phyloP scores from a whole-genome alignment of 2,113 vertebrate species.

The Nymphicus hollandicus region DNA sequence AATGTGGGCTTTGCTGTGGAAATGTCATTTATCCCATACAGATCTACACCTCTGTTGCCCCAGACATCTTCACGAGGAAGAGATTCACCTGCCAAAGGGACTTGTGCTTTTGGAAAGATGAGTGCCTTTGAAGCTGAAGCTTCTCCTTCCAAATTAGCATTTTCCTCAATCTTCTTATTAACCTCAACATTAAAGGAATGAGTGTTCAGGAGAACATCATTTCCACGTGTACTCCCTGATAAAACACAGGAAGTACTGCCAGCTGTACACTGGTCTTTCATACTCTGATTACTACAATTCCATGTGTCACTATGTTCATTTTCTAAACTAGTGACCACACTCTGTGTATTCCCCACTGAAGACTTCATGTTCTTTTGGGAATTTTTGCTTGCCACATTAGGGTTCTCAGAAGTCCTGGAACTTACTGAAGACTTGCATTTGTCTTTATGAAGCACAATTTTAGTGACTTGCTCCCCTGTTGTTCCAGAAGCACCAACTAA shows the following conservation, averaged over 20 bases:
- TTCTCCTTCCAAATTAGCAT: not conserved
- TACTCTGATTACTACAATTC: not conserved
- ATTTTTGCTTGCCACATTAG: not conserved
- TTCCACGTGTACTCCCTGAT: not conserved
- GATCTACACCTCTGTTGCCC: not conserved
- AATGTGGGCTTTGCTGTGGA: not conserved
- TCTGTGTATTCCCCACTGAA: not conserved
- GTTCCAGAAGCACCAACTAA: conserved; percentile 13
- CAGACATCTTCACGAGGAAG: not conserved
- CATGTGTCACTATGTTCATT: not conserved
- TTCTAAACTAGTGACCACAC: not conserved
- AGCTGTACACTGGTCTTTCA: not conserved
- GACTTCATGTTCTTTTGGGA: not conserved
- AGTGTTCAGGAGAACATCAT: not conserved
- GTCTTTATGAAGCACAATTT: not conserved
- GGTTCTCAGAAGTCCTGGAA: not conserved
- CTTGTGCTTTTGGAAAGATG: not conserved
- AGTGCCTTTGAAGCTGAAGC: not conserved
- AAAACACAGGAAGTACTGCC: not conserved
- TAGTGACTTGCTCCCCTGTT: not conserved
- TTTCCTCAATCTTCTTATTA: not conserved
- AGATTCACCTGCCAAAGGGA: not conserved
- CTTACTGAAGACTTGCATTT: not conserved
- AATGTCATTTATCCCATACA: not conserved
- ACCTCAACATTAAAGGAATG: not conserved